Conservation (phyloP, 2,113 vertebrate species). For the Seriola quinqueradiata region DNA sequence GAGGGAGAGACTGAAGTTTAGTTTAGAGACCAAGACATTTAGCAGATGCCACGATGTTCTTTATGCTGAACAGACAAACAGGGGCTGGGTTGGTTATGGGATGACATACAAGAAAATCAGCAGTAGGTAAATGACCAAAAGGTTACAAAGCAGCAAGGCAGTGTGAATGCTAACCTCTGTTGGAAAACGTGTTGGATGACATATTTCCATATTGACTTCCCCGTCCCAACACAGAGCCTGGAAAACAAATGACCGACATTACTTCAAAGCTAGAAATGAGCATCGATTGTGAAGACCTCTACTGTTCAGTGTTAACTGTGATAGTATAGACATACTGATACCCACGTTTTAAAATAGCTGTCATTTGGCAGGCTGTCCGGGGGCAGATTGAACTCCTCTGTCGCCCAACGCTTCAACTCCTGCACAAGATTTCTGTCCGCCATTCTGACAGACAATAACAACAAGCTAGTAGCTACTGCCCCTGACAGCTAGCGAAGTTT, state of each 20-base stretch:
- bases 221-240: conserved; percentile 84
- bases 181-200: conserved; percentile 81
- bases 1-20: not conserved
- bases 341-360: conserved; percentile 83
- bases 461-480: not conserved
- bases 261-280: not conserved
- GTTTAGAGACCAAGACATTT: not conserved
- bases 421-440: conserved; percentile 71
- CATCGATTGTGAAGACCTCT: not conserved
- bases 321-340: not conserved
- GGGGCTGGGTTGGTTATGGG: not conserved
- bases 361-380: conserved; percentile 76
- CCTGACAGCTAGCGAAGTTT: not conserved
- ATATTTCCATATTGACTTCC: conserved; percentile 85
- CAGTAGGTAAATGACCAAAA: not conserved
- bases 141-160: not conserved
- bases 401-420: conserved; percentile 82
- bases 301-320: not conserved
- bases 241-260: not conserved
- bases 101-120: conserved; percentile 9
- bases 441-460: conserved; percentile 57
- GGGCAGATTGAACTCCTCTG: conserved; percentile 80
- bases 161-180: conserved; percentile 73
- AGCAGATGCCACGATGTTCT: not conserved
- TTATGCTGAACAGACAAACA: not conserved